phyloP scores from a whole-genome alignment of 2,113 vertebrate genomes.

The Hepsetus odoe region DNA sequence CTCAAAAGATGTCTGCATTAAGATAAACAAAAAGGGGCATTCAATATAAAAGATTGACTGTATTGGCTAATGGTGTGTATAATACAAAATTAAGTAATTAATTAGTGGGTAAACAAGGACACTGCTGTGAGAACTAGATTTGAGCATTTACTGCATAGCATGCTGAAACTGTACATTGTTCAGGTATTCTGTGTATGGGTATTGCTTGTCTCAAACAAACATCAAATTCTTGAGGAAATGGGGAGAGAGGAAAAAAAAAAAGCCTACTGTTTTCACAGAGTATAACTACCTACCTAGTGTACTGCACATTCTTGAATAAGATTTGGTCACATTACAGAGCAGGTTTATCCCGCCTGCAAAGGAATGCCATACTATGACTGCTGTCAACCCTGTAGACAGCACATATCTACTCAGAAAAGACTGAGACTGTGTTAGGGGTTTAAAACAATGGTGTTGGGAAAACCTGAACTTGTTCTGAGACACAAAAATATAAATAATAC shows the following conservation, averaged over 20 bases:
- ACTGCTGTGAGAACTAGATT: constrained; percentile 57
- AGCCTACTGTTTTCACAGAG: not conserved
- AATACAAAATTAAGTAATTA: constrained; percentile 37
- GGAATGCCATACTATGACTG: not conserved
- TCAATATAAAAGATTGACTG: constrained; percentile 47
- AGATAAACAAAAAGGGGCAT: not conserved
- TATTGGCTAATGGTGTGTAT: constrained; percentile 40
- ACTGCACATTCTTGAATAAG: not conserved
- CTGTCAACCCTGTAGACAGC: not conserved
- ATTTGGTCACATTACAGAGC: constrained; percentile 25
- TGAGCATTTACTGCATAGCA: constrained; percentile 75
- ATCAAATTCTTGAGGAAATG: constrained; percentile 12
- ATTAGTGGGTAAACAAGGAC: constrained; percentile 52
- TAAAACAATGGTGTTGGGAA: constrained; percentile 5
- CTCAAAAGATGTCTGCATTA: not conserved
- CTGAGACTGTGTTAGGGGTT: not conserved
- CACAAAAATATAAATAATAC: constrained; percentile 30
- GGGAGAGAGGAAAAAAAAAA: not conserved
- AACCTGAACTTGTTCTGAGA: constrained; percentile 37
- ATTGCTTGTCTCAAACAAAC: constrained; percentile 68
- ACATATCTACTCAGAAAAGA: not conserved
- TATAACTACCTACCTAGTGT: not conserved
- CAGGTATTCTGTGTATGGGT: constrained; percentile 56
- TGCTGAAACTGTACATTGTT: constrained; percentile 55
- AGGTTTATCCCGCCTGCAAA: not conserved